Conservation (phyloP, 1,140 invertebrate species). For the Diabrotica undecimpunctata region DNA sequence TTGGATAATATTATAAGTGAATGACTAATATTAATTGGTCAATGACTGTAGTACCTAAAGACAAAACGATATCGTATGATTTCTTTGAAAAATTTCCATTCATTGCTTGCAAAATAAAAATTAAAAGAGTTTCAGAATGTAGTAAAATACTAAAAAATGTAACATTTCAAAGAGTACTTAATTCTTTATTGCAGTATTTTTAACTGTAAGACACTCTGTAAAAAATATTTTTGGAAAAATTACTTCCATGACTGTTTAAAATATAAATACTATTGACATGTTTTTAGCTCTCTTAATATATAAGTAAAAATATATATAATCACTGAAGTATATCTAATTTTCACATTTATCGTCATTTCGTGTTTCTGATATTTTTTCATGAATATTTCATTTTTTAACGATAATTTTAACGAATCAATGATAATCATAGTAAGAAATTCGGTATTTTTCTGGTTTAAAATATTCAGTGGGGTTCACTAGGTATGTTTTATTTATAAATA, state of each 20-base stretch:
- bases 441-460: too few relatives aligned
- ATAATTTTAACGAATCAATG: constrained; percentile 12
- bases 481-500: too few relatives aligned
- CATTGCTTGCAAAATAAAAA: not conserved
- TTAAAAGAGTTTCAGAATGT: not conserved
- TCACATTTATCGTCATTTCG: constrained; percentile 30
- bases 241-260: constrained; percentile 29
- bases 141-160: constrained; percentile 9
- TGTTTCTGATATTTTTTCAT: constrained; percentile 21
- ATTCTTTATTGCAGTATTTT: not conserved
- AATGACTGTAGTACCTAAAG: too few relatives aligned
- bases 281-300: constrained; percentile 33
- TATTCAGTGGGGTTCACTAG: too few relatives aligned
- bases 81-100: too few relatives aligned
- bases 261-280: constrained; percentile 30
- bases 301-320: constrained; percentile 26
- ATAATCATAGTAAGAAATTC: constrained; percentile 10
- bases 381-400: constrained; percentile 13
- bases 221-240: constrained; percentile 20
- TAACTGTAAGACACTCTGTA: constrained; percentile 5
- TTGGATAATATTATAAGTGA: too few relatives aligned
- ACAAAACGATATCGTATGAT: too few relatives aligned
- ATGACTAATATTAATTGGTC: too few relatives aligned
- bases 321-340: constrained; percentile 31
- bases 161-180: not conserved